Conservation (phyloP, 1,140 invertebrate genomes). For the Cryptotermes secundus region DNA sequence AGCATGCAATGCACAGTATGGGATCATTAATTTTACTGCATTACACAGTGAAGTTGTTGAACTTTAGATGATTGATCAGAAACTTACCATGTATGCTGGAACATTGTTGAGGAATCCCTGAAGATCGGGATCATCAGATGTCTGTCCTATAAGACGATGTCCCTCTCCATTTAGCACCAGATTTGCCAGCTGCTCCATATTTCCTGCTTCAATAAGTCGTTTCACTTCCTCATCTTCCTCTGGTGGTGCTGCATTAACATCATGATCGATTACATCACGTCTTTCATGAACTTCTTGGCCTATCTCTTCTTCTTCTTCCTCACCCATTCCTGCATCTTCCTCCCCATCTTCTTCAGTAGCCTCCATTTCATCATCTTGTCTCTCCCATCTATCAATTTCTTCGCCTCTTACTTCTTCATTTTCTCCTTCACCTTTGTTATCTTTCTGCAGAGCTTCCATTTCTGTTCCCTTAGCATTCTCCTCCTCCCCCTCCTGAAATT, state of each 20-base stretch:
- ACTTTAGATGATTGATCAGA: not conserved
- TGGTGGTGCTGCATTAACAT: not conserved
- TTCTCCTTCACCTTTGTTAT: constrained; percentile 24
- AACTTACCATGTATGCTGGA: constrained; percentile 81
- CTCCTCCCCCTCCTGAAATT: constrained; percentile 2
- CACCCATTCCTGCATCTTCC: constrained; percentile 32
- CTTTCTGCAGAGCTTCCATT: constrained; percentile 35
- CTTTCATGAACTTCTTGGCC: constrained; percentile 5
- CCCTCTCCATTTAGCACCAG: constrained; percentile 85
- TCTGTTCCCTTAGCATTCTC: constrained; percentile 33
- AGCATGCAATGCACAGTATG: no score
- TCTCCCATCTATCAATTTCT: constrained; percentile 24
- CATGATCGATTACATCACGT: not conserved
- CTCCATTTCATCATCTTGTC: constrained; percentile 46
- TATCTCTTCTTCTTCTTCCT: constrained; percentile 23
- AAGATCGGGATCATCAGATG: constrained; percentile 75
- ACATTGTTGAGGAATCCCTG: constrained; percentile 89
- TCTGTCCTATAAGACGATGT: constrained; percentile 69
- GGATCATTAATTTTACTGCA: no score
- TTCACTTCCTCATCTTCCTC: constrained; percentile 56
- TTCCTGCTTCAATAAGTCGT: constrained; percentile 68
- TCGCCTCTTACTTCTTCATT: constrained; percentile 29
- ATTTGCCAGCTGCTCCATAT: constrained; percentile 86
- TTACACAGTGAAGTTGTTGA: no score
- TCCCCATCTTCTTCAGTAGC: constrained; percentile 46